Conservation (phyloP, 2,888 invertebrate species). For the Pseudoips prasinana region DNA sequence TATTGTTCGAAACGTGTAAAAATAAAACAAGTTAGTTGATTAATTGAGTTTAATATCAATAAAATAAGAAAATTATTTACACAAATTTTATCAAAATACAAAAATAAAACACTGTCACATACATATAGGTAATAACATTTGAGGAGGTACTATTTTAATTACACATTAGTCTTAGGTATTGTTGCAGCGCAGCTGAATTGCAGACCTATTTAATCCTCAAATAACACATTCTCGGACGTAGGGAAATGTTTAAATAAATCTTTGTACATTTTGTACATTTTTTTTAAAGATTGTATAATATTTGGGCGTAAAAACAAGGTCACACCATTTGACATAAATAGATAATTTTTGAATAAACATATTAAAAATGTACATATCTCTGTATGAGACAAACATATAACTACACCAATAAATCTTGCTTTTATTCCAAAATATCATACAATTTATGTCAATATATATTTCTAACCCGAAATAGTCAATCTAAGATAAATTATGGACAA, state of each 20-base stretch:
- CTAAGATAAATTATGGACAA: slow-evolving; percentile 26
- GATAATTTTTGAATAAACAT: too few relatives aligned
- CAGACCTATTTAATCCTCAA: slow-evolving; percentile 32
- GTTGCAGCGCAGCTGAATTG: slow-evolving; percentile 42
- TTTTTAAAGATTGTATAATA: slow-evolving; percentile 20
- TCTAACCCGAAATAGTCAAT: slow-evolving; percentile 25
- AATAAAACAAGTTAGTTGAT: slow-evolving; percentile 50
- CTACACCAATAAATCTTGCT: slow-evolving; percentile 10
- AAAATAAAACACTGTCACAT: slow-evolving; percentile 82
- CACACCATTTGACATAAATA: too few relatives aligned
- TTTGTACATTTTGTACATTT: slow-evolving; percentile 21
- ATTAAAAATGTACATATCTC: too few relatives aligned
- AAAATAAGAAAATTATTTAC: slow-evolving; percentile 82
- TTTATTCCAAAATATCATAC: slow-evolving; percentile 28
- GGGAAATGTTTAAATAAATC: slow-evolving; percentile 24
- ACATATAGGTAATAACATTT: slow-evolving; percentile 65
- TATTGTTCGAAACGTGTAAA: neutral
- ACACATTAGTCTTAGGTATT: slow-evolving; percentile 51
- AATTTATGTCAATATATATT: slow-evolving; percentile 18
- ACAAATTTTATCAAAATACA: slow-evolving; percentile 82
- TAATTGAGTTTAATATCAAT: slow-evolving; percentile 82
- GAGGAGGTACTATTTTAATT: slow-evolving; percentile 56
- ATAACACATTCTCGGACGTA: slow-evolving; percentile 21
- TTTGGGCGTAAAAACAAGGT: slow-evolving; percentile 17
- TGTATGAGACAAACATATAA: too few relatives aligned